phyloP scores from a whole-genome alignment of 2,888 invertebrate genomes.

The Drosophila bunnanda region DNA sequence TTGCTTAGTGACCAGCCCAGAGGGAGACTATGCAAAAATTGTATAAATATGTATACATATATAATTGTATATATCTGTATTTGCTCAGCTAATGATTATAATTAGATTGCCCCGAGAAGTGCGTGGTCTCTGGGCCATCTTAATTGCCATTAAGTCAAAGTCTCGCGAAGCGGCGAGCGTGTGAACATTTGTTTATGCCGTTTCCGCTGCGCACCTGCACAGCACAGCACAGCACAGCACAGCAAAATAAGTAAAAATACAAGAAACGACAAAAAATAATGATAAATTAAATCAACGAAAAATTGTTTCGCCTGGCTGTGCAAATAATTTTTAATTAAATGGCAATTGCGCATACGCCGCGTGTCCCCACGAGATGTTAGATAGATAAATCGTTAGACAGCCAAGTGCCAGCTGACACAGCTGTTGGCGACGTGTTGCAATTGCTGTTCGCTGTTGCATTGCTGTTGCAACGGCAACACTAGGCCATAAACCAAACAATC shows the following conservation, averaged over 20 bases:
- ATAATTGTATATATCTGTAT: slow-evolving; percentile 13
- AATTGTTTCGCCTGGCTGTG: slow-evolving; percentile 58
- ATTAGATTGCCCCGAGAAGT: slow-evolving; percentile 60
- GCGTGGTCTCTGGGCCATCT: slow-evolving; percentile 61
- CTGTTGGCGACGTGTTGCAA: slow-evolving; percentile 72
- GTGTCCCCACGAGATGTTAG: slow-evolving; percentile 62
- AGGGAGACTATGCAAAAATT: slow-evolving; percentile 36
- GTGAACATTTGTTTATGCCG: slow-evolving; percentile 58
- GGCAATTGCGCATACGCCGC: slow-evolving; percentile 79
- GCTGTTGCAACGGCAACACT: slow-evolving; percentile 44
- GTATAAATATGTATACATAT: slow-evolving; percentile 10
- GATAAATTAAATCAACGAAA: slow-evolving; percentile 48
- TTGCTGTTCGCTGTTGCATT: slow-evolving; percentile 30
- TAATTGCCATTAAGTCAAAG: slow-evolving; percentile 57
- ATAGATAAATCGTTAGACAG: slow-evolving; percentile 57
- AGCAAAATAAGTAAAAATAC: slow-evolving; percentile 4
- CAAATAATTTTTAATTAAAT: slow-evolving; percentile 78
- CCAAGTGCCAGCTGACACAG: slow-evolving; percentile 76
- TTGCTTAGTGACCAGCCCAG: slow-evolving; percentile 33
- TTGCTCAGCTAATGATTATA: slow-evolving; percentile 69
- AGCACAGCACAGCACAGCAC: background rate
- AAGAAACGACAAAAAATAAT: slow-evolving; percentile 38
- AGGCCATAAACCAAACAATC: slow-evolving; percentile 46
- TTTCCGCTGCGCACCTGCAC: slow-evolving; percentile 64
- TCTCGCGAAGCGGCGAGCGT: slow-evolving; percentile 47